phyloP scores from a whole-genome alignment of 2,113 vertebrate genomes.

The Zosterops hypoxanthus region DNA sequence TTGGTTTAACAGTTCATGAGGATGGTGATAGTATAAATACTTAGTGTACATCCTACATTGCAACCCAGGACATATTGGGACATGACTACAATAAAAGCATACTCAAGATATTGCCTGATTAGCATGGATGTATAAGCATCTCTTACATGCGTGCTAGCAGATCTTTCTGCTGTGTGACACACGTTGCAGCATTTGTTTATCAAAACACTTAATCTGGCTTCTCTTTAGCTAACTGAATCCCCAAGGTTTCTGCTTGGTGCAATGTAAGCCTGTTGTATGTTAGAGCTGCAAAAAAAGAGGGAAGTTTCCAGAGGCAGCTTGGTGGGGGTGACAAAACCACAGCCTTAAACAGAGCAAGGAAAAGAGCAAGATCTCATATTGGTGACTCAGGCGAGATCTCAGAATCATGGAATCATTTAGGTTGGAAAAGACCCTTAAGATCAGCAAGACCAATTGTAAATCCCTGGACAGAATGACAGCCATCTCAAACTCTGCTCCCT shows the following conservation, averaged over 20 bases:
- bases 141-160: not conserved
- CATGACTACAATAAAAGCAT: constrained; percentile 65
- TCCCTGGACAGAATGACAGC: not conserved
- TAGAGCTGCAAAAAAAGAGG: not conserved
- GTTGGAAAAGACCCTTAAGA: not conserved
- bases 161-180: not conserved
- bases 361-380: not conserved
- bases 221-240: not conserved
- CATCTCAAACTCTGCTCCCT: not conserved
- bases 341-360: not conserved
- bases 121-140: not conserved
- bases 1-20: too few relatives aligned
- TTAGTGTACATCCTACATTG: too few relatives aligned
- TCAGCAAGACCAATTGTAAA: not conserved
- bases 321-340: constrained; percentile 4
- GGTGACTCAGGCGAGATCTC: not conserved
- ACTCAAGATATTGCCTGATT: not conserved
- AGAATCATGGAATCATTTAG: not conserved
- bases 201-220: not conserved
- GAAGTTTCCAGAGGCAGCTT: not conserved
- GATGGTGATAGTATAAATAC: too few relatives aligned
- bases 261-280: not conserved
- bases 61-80: constrained; percentile 14
- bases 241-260: not conserved
- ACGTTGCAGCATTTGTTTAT: not conserved